Evolutionary conservation across 2,113 vertebrate genomes (phyloP), one percentile per base, ranked within the genome.

Genomic region (Passer domesticus): DNA sequence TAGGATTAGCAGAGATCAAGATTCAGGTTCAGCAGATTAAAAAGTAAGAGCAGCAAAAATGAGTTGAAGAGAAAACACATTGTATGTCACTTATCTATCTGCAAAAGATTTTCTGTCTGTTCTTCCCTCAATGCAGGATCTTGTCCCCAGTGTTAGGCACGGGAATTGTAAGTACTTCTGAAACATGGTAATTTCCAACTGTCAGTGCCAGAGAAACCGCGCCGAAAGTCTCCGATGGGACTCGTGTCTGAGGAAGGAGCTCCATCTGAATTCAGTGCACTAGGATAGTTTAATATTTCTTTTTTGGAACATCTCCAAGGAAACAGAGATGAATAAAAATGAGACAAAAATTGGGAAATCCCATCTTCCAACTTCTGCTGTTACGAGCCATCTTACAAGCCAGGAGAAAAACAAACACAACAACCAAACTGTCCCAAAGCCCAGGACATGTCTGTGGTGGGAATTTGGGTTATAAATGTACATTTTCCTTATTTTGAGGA

Each of bases 141-240:
- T 55, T 82, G 47, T 86, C 11, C 12, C 53, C 77, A 53, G 43
- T 2, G 9, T 18, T 85, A 88, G 67, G 49, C 44, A 44, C 3
- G 68, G 85, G 64, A 92, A 94, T 88, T 94, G 35, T 93, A 96
- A 91, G 87, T 69, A 93, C 91, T 95, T 88, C 90, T 95, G 90
- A 96, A 96, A 97, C 75, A 90, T 86, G 49, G 89, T 97, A 83
- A 91, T 95, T 91, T 93, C 92, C 75, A 77, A 39, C 87, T 97
- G 84, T 90, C 92, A 94, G 56, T 90, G 72, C 58, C 92, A 72
- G 80, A 63, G 81, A 96, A 92, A 90, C 78, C 83, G 50, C 76
- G 50, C 85, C 35, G 43, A 7, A 22, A 69, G 50, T 8, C 80
- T 95, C 88, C 16, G 3, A 72, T 74, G 97, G 97, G 95, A 95